Conservation (phyloP, 1,140 invertebrate genomes). For the Bombus cullumanus region DNA sequence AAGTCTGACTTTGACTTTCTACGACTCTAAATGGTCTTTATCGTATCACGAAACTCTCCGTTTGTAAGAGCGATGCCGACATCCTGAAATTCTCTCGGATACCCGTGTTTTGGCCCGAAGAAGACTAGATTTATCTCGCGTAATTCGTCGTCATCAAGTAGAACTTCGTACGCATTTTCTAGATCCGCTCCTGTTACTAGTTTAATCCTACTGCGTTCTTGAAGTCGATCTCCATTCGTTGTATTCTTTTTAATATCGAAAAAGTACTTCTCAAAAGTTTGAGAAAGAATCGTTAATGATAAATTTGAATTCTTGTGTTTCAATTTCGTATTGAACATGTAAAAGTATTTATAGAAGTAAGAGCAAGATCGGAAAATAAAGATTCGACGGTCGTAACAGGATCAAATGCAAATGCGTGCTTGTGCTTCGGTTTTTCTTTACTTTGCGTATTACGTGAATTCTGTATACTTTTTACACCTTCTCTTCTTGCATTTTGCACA, state of each 20-base stretch:
- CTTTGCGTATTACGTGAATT: not conserved
- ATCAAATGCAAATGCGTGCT: not conserved
- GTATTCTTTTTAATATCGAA: no score
- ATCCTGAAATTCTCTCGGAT: not conserved
- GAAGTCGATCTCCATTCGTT: no score
- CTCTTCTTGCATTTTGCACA: no score
- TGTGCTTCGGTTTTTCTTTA: not conserved
- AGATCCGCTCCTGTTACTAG: not conserved
- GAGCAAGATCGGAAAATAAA: no score
- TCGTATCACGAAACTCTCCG: not conserved
- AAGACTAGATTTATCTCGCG: not conserved
- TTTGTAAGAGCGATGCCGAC: not conserved
- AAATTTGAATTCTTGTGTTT: no score
- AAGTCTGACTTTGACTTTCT: constrained; percentile 4
- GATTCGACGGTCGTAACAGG: not conserved
- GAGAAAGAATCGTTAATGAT: no score
- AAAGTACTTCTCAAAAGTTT: no score
- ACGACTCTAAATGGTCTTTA: constrained; percentile 5
- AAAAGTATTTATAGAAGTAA: no score
- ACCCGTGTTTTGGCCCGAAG: not conserved
- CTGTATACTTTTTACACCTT: no score
- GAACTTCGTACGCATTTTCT: not conserved
- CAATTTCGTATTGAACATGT: no score
- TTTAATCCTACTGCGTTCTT: no score
- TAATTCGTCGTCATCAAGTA: not conserved